phyloP scores from a whole-genome alignment of 2,113 vertebrate species.

The Coturnix japonica region DNA sequence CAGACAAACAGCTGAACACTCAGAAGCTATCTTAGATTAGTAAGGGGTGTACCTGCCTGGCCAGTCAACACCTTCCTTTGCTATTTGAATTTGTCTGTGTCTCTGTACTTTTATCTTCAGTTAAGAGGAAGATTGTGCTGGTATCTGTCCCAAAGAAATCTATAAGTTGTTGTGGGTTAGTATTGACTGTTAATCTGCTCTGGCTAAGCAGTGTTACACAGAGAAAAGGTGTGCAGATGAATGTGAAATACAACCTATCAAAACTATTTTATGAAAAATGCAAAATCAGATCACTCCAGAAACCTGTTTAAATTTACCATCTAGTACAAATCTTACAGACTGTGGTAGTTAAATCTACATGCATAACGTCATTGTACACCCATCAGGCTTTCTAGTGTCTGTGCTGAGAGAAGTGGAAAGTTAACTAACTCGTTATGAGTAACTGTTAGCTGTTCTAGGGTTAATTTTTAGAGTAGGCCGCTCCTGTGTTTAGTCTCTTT shows the following conservation, averaged over 20 bases:
- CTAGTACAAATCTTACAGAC: background rate
- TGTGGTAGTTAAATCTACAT: background rate
- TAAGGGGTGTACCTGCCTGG: background rate
- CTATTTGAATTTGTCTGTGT: background rate
- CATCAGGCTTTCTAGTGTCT: background rate
- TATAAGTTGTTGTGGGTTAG: background rate
- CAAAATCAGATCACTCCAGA: background rate
- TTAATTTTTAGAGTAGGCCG: background rate
- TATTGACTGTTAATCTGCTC: background rate
- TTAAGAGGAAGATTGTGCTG: background rate
- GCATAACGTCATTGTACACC: background rate
- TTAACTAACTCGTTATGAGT: background rate
- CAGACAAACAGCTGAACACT: background rate
- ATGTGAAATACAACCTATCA: background rate
- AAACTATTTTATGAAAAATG: background rate
- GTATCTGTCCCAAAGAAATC: background rate
- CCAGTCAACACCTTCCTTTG: background rate
- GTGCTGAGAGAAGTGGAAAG: background rate
- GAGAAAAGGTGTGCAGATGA: background rate
- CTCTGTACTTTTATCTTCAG: background rate
- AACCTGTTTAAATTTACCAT: background rate
- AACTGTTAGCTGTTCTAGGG: background rate
- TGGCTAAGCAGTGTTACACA: background rate
- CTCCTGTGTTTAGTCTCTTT: background rate
- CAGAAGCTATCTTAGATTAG: background rate